These are phyloP conservation scores for Pheucticus melanocephalus DNA, from an alignment of 2,113 vertebrate species.

Conservation along the genomic window DNA sequence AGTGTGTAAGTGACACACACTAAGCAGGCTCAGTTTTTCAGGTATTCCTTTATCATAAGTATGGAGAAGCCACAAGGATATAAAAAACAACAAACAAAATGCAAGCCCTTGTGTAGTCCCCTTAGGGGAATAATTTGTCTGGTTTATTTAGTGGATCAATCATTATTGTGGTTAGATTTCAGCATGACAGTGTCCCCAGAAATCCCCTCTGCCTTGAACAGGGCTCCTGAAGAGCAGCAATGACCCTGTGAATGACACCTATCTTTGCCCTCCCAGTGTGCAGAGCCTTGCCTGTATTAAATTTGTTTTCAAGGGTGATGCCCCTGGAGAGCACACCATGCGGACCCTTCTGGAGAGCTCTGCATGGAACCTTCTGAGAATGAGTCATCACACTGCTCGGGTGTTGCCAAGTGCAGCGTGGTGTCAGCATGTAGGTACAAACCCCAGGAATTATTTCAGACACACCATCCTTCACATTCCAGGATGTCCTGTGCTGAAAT, in stretches of 20 bases:
- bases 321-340: neutral
- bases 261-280: neutral
- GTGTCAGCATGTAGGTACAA: fast-evolving
- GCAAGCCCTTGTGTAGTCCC: neutral
- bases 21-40: neutral
- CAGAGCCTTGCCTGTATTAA: neutral
- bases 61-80: neutral
- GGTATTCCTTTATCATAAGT: neutral
- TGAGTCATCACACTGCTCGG: fast-evolving
- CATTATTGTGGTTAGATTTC: neutral
- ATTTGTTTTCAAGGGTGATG: neutral
- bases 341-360: neutral
- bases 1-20: neutral
- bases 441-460: fast-evolving
- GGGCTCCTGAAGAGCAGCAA: neutral
- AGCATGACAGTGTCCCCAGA: neutral
- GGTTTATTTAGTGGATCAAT: neutral
- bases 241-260: fast-evolving
- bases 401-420: neutral
- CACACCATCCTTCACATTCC: neutral
- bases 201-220: neutral
- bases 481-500: neutral
- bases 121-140: neutral
- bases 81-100: neutral
- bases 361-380: neutral